Evolutionary conservation across 2,797 vertebrate species (phyloP).

Genomic region (Gymnodraco acuticeps): DNA sequence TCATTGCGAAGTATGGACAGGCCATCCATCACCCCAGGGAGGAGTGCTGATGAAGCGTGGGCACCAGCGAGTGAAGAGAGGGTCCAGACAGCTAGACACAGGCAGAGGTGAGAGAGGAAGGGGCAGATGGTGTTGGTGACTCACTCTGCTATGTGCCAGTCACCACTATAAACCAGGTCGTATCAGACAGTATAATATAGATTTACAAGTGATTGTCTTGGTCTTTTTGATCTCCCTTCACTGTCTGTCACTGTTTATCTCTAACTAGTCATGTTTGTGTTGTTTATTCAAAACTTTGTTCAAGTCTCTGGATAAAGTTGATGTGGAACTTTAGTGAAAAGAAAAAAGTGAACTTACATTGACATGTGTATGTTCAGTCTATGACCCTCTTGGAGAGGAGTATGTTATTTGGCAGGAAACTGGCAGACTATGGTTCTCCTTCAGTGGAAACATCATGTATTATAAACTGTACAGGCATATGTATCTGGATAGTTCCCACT

Average conservation of each 20-base stretch:
- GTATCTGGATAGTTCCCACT: slow-evolving; percentile 28
- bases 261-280: slow-evolving; percentile 9
- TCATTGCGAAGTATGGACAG: slow-evolving; percentile 74
- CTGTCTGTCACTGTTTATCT: slow-evolving; percentile 27
- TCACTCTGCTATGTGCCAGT: slow-evolving; percentile 78
- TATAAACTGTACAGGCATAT: slow-evolving; percentile 28
- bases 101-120: slow-evolving; percentile 78
- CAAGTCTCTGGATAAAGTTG: slow-evolving; percentile 11
- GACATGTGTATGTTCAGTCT: slow-evolving; percentile 2
- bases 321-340: background rate
- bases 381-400: slow-evolving; percentile 2
- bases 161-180: slow-evolving; percentile 74
- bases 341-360: background rate
- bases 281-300: slow-evolving; percentile 29
- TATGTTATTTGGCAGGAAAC: slow-evolving; percentile 31
- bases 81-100: slow-evolving; percentile 70
- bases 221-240: slow-evolving; percentile 36
- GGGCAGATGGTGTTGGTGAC: slow-evolving; percentile 84
- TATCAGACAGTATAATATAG: slow-evolving; percentile 53
- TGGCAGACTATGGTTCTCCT: slow-evolving; percentile 28
- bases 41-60: slow-evolving; percentile 77
- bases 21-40: slow-evolving; percentile 75
- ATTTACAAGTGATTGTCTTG: slow-evolving; percentile 60
- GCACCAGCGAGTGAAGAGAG: slow-evolving; percentile 66
- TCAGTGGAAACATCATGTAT: slow-evolving; percentile 36